These are phyloP conservation scores for Odontomachus brunneus DNA, from an alignment of 1,140 invertebrate genomes.

Conservation along the genomic window DNA sequence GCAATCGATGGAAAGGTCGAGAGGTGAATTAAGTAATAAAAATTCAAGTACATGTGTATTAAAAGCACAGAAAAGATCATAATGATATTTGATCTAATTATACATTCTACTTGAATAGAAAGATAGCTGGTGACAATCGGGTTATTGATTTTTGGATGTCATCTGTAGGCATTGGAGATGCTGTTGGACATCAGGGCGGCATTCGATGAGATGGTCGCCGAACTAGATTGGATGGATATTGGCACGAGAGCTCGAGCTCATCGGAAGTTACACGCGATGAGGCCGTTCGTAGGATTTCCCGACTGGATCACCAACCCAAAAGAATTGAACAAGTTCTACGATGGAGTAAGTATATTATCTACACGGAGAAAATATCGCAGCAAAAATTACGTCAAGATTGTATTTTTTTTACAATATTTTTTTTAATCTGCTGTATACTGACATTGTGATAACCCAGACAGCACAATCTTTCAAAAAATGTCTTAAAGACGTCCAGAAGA, in stretches of 20 bases:
- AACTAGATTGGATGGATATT: constrained; percentile 92
- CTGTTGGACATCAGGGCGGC: constrained; percentile 90
- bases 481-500: no score
- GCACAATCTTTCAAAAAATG: no score
- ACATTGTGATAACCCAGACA: no score
- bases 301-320: constrained; percentile 88
- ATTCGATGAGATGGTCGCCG: constrained; percentile 89
- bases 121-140: not conserved
- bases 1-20: no score
- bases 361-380: no score
- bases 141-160: not conserved
- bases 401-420: no score
- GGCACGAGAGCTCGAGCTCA: constrained; percentile 88
- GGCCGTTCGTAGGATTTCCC: constrained; percentile 90
- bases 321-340: constrained; percentile 87
- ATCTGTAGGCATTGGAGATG: constrained; percentile 90
- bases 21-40: no score
- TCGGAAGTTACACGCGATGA: constrained; percentile 88
- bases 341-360: constrained; percentile 84
- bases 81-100: no score
- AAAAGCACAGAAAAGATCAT: no score
- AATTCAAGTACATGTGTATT: no score
- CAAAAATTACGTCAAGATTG: no score
- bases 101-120: not conserved
- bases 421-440: no score